Conservation (phyloP, 2,113 vertebrate genomes). For the Cichladusa arquata region DNA sequence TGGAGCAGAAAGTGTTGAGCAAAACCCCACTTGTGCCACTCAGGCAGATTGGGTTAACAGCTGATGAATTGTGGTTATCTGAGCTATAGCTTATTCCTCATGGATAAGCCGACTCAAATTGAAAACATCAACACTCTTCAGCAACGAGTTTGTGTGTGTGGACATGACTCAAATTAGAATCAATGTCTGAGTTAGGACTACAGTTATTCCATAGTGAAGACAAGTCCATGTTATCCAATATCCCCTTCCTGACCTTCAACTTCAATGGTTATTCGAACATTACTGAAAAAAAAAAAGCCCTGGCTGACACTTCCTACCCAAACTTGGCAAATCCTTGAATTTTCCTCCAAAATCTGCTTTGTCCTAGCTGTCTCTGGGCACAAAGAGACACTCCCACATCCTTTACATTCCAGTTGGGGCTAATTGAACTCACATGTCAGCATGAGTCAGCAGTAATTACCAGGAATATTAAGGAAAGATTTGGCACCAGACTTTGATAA, state of each 20-base stretch:
- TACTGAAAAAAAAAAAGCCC: not conserved
- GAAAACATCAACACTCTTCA: slow-evolving; percentile 42
- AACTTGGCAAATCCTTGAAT: slow-evolving; percentile 49
- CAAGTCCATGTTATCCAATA: not conserved
- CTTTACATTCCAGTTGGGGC: slow-evolving; percentile 65
- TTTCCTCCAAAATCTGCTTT: slow-evolving; percentile 65
- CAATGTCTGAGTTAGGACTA: not conserved
- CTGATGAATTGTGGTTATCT: slow-evolving; percentile 48
- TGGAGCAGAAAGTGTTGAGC: not conserved
- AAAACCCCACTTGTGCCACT: not conserved
- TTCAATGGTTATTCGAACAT: slow-evolving; percentile 24
- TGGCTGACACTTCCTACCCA: slow-evolving; percentile 40
- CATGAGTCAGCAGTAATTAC: slow-evolving; percentile 69
- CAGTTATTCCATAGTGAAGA: slow-evolving; percentile 32
- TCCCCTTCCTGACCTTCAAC: not conserved
- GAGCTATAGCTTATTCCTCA: slow-evolving; percentile 35
- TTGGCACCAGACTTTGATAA: not conserved
- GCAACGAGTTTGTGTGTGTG: not conserved
- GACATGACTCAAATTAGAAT: slow-evolving; percentile 34
- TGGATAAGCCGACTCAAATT: slow-evolving; percentile 15
- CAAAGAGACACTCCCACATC: slow-evolving; percentile 68
- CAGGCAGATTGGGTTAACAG: not conserved
- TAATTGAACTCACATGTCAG: slow-evolving; percentile 68
- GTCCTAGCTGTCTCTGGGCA: slow-evolving; percentile 62
- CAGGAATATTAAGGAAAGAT: slow-evolving; percentile 61